These are phyloP conservation scores for Bradypodion ventrale DNA, from an alignment of 2,797 vertebrate species.

Conservation along the genomic window DNA sequence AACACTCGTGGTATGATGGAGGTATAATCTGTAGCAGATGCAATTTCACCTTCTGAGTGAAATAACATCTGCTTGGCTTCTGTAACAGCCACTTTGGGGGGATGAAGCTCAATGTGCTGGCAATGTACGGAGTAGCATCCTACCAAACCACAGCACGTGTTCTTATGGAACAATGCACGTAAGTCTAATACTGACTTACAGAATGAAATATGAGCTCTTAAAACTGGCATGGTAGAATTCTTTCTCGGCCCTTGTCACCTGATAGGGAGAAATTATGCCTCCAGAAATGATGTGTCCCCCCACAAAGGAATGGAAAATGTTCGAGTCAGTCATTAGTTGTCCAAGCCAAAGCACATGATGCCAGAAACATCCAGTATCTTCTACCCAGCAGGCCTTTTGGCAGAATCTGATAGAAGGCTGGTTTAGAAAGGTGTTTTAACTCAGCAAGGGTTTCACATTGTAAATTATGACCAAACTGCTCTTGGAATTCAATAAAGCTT, in stretches of 20 bases:
- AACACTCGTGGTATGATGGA: slow-evolving; percentile 45
- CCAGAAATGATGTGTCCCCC: slow-evolving; percentile 25
- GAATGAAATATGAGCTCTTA: slow-evolving; percentile 38
- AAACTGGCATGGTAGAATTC: slow-evolving; percentile 31
- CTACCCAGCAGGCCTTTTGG: slow-evolving; percentile 42
- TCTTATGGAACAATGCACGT: slow-evolving; percentile 37
- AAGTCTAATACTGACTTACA: slow-evolving; percentile 28
- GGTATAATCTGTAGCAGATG: slow-evolving; percentile 68
- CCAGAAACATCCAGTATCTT: slow-evolving; percentile 43
- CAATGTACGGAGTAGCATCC: slow-evolving; percentile 15
- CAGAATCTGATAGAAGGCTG: slow-evolving; percentile 32
- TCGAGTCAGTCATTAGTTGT: slow-evolving; percentile 49
- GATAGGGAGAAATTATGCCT: slow-evolving; percentile 8
- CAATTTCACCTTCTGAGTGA: slow-evolving; percentile 70
- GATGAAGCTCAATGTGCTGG: slow-evolving; percentile 54
- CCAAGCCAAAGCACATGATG: slow-evolving; percentile 31
- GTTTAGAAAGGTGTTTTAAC: slow-evolving; percentile 38
- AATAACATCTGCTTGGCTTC: slow-evolving; percentile 70
- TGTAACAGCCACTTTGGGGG: neutral
- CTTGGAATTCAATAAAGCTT: slow-evolving; percentile 34
- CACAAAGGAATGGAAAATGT: slow-evolving; percentile 56
- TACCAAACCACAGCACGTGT: slow-evolving; percentile 40
- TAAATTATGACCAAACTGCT: slow-evolving; percentile 45
- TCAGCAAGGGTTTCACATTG: slow-evolving; percentile 26
- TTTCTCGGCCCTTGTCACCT: slow-evolving; percentile 31